Evolutionary conservation across 2,797 vertebrate species (phyloP), one percentile per base, ranked within the genome.

Genomic region (Psittacula echo): DNA sequence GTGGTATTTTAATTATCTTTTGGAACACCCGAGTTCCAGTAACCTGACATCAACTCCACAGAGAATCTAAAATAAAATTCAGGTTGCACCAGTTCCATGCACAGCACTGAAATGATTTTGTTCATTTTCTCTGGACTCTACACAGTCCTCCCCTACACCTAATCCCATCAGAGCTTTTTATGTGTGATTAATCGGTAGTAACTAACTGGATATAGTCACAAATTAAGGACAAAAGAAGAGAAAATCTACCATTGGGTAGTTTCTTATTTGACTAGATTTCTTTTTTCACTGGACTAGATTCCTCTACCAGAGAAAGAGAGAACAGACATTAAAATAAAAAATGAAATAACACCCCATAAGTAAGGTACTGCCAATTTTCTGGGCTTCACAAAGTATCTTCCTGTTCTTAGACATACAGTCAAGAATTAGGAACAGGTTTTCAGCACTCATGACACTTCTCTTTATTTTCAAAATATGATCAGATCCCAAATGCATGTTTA

Each of bases 131-230:
- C 68, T 51, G 45, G 64, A 88, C 21, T 80, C 86, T 61, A 32
- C 20, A 74, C 60, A 45, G 87, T 71, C 51, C 56, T 82, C 23
- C 61, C 65, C 42, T 72, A 54, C 54, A 79, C 37, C 89, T 90
- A 93, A 94, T 96, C 92, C 93, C 93, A 94, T 48, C 15, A 84
- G 91, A 93, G 87, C 13, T 74, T 70, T 97, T 68, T 14, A 66
- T 66, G 34, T 96, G 96, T 96, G 88, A 94, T 95, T 96, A 96
- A 90, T 64, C 68, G 66, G 53, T 24, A 83, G 83, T 94, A 94
- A 94, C 54, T 95, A 95, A 94, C 61, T 30, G 77, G 32, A 30
- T 76, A 74, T 34, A 78, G 14, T 79, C 79, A 80, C 16, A 93
- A 92, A 81, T 90, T 78, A 87, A 94, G 88, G 61, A 73, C 66